A percentile compares a stretch with the other conserved stretches of the same genome.
Evolutionary conservation across 2,797 vertebrate genomes (phyloP).

Genomic region (Mormyrus hasselquistii): DNA sequence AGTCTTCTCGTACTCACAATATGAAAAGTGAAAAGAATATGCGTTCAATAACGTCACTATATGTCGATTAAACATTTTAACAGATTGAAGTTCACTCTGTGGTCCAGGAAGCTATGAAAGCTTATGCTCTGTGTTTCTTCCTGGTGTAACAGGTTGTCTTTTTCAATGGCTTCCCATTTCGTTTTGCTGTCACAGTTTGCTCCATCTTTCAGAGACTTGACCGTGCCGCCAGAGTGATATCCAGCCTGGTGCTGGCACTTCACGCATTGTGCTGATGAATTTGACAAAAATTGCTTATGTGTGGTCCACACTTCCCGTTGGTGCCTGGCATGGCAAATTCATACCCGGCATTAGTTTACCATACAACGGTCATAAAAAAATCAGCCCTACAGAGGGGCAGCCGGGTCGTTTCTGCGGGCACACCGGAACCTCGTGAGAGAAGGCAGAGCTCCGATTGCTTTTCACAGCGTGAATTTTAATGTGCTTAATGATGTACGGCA

Average conservation of each 20-base stretch:
- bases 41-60: neutral
- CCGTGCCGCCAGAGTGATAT: neutral
- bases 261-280: neutral
- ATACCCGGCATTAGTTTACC: neutral
- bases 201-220: neutral
- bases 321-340: neutral
- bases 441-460: neutral
- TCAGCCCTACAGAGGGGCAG: neutral
- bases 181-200: neutral
- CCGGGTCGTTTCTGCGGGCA: neutral
- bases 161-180: neutral
- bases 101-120: neutral
- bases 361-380: neutral
- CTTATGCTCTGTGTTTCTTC: neutral
- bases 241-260: neutral
- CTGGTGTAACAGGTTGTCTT: neutral
- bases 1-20: neutral
- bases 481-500: neutral
- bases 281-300: constrained; percentile 9
- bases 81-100: neutral
- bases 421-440: neutral
- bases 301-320: neutral
- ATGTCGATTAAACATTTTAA: neutral
- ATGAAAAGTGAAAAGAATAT: neutral
- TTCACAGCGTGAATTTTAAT: constrained; percentile 9